Conservation (phyloP, 2,113 vertebrate genomes). For the Trogon melanurus region DNA sequence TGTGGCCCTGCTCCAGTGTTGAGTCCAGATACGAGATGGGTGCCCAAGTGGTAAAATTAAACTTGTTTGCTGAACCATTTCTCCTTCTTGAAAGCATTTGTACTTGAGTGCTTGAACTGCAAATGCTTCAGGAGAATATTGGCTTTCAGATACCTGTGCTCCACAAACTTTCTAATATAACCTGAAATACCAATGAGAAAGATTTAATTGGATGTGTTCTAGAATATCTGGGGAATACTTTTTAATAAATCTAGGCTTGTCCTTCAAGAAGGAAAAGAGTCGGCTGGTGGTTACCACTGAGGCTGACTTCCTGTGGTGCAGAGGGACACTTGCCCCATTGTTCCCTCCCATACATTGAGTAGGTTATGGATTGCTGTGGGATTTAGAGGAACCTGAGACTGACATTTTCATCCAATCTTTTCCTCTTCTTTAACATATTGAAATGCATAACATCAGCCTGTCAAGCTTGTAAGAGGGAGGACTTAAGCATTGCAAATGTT, state of each 20-base stretch:
- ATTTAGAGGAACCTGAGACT: background rate
- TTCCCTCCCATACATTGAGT: background rate
- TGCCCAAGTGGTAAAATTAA: constrained; percentile 14
- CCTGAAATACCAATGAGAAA: background rate
- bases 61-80: background rate
- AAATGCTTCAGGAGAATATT: background rate
- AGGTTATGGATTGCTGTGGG: background rate
- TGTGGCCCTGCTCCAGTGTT: background rate
- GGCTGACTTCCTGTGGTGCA: background rate
- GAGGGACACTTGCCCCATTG: background rate
- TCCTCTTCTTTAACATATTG: background rate
- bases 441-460: background rate
- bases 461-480: background rate
- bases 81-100: background rate
- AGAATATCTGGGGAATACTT: constrained; percentile 8
- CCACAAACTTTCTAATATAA: background rate
- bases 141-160: background rate
- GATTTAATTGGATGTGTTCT: background rate
- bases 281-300: background rate
- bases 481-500: background rate
- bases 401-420: background rate
- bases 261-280: background rate
- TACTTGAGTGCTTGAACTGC: background rate
- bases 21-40: background rate
- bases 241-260: background rate